Evolutionary conservation across 2,797 vertebrate species (phyloP).

Genomic region (Anas georgica): DNA sequence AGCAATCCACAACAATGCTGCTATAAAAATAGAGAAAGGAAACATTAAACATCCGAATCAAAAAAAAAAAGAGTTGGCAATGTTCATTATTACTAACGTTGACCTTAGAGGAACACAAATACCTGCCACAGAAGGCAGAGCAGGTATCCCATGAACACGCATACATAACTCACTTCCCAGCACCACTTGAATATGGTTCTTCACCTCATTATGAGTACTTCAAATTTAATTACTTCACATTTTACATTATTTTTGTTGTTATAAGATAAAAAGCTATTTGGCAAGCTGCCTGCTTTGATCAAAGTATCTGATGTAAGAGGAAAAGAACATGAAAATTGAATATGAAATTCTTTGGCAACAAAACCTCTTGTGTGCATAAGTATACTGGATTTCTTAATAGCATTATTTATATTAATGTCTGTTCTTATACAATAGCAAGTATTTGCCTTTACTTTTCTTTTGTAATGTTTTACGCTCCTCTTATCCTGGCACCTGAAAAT

Average conservation of each 20-base stretch:
- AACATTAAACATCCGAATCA: neutral
- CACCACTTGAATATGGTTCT: neutral
- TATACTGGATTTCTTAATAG: neutral
- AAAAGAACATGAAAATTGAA: neutral
- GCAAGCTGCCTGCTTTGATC: neutral
- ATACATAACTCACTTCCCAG: neutral
- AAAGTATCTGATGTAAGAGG: constrained; percentile 27
- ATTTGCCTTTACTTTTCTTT: neutral
- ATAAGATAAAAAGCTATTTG: neutral
- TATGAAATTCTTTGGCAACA: neutral
- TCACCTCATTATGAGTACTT: neutral
- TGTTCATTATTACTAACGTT: neutral
- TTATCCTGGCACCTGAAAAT: neutral
- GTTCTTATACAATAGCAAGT: neutral
- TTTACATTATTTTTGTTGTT: constrained; percentile 9
- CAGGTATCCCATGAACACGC: neutral
- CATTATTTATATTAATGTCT: neutral
- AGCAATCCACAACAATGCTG: neutral
- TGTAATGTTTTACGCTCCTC: neutral
- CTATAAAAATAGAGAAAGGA: neutral
- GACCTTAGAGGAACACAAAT: neutral
- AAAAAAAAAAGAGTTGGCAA: neutral
- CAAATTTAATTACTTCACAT: constrained; percentile 15
- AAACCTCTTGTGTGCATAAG: neutral
- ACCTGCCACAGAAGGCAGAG: neutral